Evolutionary conservation across 2,888 invertebrate genomes (phyloP).

Genomic region (Epsilonema sp.): DNA sequence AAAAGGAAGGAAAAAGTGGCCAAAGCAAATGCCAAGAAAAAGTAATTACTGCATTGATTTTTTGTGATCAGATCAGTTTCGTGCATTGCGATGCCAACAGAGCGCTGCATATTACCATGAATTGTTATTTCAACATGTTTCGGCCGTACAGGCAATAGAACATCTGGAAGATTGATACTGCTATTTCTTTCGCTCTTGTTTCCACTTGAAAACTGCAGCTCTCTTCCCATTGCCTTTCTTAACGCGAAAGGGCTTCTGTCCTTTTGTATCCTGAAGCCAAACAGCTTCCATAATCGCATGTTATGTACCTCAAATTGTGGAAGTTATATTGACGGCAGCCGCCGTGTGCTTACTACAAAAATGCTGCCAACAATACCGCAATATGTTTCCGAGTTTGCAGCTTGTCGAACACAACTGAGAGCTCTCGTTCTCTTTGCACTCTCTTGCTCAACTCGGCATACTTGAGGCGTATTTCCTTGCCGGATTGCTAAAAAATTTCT

Average conservation of each 20-base stretch:
- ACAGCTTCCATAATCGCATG: not conserved
- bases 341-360: no score
- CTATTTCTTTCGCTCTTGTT: conserved; percentile 22
- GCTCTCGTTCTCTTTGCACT: conserved; percentile 19
- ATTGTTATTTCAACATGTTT: no score
- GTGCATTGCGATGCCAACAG: no score
- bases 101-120: no score
- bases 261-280: conserved; percentile 7
- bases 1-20: conserved; percentile 48
- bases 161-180: no score
- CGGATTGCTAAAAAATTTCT: no score
- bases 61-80: no score
- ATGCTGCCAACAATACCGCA: no score
- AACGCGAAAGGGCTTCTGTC: conserved; percentile 16
- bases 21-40: conserved; percentile 5
- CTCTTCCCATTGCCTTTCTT: conserved; percentile 14
- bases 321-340: no score
- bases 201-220: conserved; percentile 25
- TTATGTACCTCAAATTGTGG: not conserved
- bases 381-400: conserved; percentile 13
- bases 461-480: no score
- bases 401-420: conserved; percentile 19
- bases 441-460: conserved; percentile 23
- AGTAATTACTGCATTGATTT: no score
- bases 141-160: no score